Conservation (phyloP, 2,797 vertebrate species). For the Rhinella marina region DNA sequence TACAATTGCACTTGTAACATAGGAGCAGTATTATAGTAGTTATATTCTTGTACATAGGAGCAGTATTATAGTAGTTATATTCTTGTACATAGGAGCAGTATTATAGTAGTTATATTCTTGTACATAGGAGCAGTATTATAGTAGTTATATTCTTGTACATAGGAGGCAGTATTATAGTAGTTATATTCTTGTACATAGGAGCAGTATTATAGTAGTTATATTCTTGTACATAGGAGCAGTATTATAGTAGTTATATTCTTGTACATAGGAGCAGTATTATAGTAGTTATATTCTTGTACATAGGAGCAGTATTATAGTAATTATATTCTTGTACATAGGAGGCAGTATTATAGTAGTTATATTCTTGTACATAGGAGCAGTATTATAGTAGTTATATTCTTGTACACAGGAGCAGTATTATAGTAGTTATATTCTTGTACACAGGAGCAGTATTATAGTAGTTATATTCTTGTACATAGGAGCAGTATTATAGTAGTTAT, state of each 20-base stretch:
- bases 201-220: no score
- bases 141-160: slow-evolving; percentile 1
- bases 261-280: not conserved
- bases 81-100: no score
- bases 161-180: slow-evolving; percentile 1
- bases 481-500: not conserved
- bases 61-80: slow-evolving; percentile 9
- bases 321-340: not conserved
- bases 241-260: slow-evolving; percentile 1
- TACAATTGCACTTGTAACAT: not conserved
- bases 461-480: slow-evolving; percentile 2
- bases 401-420: slow-evolving; percentile 6
- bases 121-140: not conserved
- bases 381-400: slow-evolving; percentile 9
- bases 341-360: slow-evolving; percentile 5
- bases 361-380: slow-evolving; percentile 3
- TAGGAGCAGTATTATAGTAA: not conserved
- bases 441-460: slow-evolving; percentile 2
- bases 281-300: slow-evolving; percentile 5
- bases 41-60: not conserved
- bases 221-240: not conserved
- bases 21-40: slow-evolving; percentile 8
- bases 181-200: not conserved
- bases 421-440: not conserved
- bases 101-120: not conserved